These are phyloP conservation scores for Hesperia comma DNA, from an alignment of 2,888 invertebrate genomes.

Conservation along the genomic window DNA sequence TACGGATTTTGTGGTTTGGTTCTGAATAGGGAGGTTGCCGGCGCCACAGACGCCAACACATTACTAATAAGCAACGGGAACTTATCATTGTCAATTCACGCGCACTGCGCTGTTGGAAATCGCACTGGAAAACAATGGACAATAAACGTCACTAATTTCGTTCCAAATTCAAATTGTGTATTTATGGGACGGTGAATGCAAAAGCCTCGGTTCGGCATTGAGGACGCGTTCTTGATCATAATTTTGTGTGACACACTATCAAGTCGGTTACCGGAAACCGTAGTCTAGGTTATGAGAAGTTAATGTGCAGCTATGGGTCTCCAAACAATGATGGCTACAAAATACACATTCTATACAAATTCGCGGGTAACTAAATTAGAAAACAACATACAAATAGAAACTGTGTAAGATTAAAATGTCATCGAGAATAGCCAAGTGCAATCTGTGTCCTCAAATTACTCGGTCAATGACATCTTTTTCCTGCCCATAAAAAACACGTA, in stretches of 20 bases:
- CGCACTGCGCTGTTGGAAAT: neutral
- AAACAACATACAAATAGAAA: too few relatives aligned
- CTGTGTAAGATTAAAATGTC: too few relatives aligned
- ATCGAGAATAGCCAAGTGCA: too few relatives aligned
- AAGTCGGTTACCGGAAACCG: neutral
- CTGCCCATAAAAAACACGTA: too few relatives aligned
- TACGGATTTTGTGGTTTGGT: neutral
- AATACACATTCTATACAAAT: too few relatives aligned
- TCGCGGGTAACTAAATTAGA: too few relatives aligned
- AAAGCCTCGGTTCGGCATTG: neutral
- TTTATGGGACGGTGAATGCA: neutral
- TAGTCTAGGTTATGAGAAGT: neutral
- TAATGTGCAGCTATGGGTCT: neutral
- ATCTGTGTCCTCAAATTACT: too few relatives aligned
- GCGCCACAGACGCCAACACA: neutral
- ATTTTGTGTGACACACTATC: neutral
- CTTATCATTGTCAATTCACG: neutral
- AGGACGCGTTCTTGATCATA: conserved; percentile 1
- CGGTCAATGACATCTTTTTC: too few relatives aligned
- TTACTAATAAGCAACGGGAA: conserved; percentile 2
- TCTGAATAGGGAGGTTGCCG: neutral
- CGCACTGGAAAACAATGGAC: conserved; percentile 2
- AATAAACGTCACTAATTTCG: conserved; percentile 8
- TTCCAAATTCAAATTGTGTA: conserved; percentile 1
- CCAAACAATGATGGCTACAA: too few relatives aligned